Evolutionary conservation across 1,140 invertebrate genomes (phyloP), one percentile per base, ranked within the genome.

Genomic region (Chymomyza costata): DNA sequence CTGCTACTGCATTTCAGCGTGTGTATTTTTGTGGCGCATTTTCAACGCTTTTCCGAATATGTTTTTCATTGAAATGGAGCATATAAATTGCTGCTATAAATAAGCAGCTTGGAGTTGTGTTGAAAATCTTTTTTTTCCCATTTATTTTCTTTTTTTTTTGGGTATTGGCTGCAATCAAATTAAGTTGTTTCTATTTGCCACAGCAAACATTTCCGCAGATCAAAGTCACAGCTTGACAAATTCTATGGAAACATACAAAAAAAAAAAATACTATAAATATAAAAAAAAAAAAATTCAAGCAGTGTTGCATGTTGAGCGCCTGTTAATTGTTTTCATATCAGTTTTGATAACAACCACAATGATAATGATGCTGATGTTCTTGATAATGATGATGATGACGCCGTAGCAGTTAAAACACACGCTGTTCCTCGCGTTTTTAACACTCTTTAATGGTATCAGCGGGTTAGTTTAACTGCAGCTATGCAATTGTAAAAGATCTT

Each of bases 181-280:
- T 61, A 78, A 71, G 54, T 71, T 80, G 55, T 61, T 80, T 73
- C 63, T n/a, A n/a, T n/a, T n/a, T 80, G 73, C 63, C 59, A 44
- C n/a, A n/a, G n/a, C n/a, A 57, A 61, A 80, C 71, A 78, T 78
- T 78, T 78, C 71, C 73, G 71, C 71, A 78, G 73, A 81, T 80
- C 73, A 80, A 80, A 80, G 73, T 80, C 73, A 81, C 73, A 80
- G 73, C 73, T 80, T 80, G 73, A 80, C 73, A 78, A 66, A 64
- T 78, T 78, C 71, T 57, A 52, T 65, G 67, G 67, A 78, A 80
- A 67, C 57, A n/a, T n/a, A n/a, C n/a, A n/a, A n/a, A n/a, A n/a
- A n/a, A n/a, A n/a, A n/a, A n/a, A n/a, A n/a, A n/a, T n/a, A n/a
- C n/a, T n/a, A n/a, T n/a, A n/a, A n/a, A n/a, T n/a, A n/a, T n/a